phyloP scores from a whole-genome alignment of 2,113 vertebrate species.

The Neogale vison region DNA sequence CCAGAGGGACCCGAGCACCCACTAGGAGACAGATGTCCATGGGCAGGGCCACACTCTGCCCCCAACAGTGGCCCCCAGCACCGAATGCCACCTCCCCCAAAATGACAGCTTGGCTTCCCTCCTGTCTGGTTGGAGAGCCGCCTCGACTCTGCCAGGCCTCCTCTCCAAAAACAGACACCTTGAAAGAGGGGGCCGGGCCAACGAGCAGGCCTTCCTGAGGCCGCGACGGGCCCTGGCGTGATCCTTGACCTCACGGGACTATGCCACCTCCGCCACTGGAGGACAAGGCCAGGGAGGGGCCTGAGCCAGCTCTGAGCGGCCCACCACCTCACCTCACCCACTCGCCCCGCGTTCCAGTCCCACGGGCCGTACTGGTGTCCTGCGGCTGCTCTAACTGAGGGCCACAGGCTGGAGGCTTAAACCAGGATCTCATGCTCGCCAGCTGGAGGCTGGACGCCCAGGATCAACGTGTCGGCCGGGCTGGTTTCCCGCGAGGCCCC shows the following conservation, averaged over 20 bases:
- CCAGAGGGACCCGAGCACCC: neutral
- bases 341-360: no score
- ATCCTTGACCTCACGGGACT: neutral
- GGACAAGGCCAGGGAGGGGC: neutral
- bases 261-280: neutral
- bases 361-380: no score
- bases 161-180: neutral
- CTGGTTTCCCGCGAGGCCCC: no score
- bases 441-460: no score
- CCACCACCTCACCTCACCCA: no score
- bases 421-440: no score
- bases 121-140: accelerated
- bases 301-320: no score
- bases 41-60: neutral
- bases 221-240: neutral
- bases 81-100: neutral
- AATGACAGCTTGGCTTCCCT: neutral
- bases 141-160: no score
- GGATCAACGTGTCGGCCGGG: no score
- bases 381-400: no score
- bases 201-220: neutral
- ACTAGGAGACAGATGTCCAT: accelerated
- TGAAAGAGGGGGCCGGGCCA: neutral
- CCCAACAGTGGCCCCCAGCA: neutral
- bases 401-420: no score